Evolutionary conservation across 2,888 invertebrate genomes (phyloP), one percentile per base, ranked within the genome.

Genomic region (Abrostola triplasia): DNA sequence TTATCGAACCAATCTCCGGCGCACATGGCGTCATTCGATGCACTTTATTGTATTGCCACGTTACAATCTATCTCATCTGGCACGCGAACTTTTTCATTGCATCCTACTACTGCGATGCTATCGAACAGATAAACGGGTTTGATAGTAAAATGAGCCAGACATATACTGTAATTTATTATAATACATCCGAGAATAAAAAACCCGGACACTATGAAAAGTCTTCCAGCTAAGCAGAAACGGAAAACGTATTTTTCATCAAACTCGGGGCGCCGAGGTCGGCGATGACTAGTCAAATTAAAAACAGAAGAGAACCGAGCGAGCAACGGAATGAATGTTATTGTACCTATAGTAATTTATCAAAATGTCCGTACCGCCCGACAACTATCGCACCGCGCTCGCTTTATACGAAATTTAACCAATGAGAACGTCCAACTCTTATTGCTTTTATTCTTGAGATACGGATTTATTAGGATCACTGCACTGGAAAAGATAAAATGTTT

Each of bases 261-360:
- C 80, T 80, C 56, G 59, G 66, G 70, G 70, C 77, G 42, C 35
- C 62, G 84, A 84, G 86, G 84, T 82, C 84, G 83, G 73, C 80
- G 82, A 87, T 92, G 91, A 92, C 90, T 90, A 77, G 90, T 84
- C 86, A 83, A 88, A 88, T 90, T 89, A 84, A 85, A 89, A 91
- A 89, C 84, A 88, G 82, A 83, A 76, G 86, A 80, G 86, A 86
- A 82, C 80, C 82, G 80, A 80, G 79, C 82, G 77, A 79, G 78
- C 79, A 81, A 82, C 77, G 83, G 81, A 90, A 90, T 85, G 81
- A 89, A 89, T 89, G 89, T 88, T 90, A 92, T 92, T 92, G 89
- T 90, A 84, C 81, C 84, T 81, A 86, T 85, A 86, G 89, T 88
- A 89, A 92, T 93, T 92, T 92, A 92, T 93, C 92, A 93, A 92